phyloP scores from a whole-genome alignment of 1,140 invertebrate species.

The Archivesica marissinica region DNA sequence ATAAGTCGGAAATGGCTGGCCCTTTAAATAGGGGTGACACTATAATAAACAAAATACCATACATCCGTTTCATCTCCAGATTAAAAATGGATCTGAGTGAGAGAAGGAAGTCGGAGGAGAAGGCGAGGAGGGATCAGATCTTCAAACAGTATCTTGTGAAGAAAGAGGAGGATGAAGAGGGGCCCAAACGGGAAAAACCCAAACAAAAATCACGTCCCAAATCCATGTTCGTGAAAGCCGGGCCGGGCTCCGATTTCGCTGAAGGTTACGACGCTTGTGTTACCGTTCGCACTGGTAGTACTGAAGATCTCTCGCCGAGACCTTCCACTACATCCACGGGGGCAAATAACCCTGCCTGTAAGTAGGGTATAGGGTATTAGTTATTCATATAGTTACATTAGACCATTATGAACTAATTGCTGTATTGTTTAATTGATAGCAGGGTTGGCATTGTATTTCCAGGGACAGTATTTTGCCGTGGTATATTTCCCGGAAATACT shows the following conservation, averaged over 20 bases:
- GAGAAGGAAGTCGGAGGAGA: constrained; percentile 96
- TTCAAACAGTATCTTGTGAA: constrained; percentile 97
- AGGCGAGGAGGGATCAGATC: constrained; percentile 92
- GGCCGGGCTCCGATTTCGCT: constrained; percentile 24
- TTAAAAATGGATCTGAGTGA: constrained; percentile 94
- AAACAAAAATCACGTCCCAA: constrained; percentile 68
- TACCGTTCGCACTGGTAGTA: too few species aligned
- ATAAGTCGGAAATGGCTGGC: too few species aligned
- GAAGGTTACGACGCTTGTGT: constrained; percentile 28
- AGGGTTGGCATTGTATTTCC: too few species aligned
- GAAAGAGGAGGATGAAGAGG: constrained; percentile 90
- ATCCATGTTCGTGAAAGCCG: constrained; percentile 72
- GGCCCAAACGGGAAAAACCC: neutral
- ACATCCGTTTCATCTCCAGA: too few species aligned
- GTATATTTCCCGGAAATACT: too few species aligned
- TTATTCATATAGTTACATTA: neutral
- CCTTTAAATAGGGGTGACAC: too few species aligned
- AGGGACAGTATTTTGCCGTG: too few species aligned
- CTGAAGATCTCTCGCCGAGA: constrained; percentile 37
- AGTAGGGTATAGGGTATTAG: neutral
- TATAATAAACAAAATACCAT: too few species aligned
- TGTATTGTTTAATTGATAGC: too few species aligned
- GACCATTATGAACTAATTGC: neutral
- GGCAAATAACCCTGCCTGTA: constrained; percentile 40
- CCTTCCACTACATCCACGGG: neutral